A percentile compares a stretch with the other conserved stretches of the same genome.
These are phyloP conservation scores for Plebejus anna DNA, from an alignment of 2,888 invertebrate genomes.

Conservation along the genomic window DNA sequence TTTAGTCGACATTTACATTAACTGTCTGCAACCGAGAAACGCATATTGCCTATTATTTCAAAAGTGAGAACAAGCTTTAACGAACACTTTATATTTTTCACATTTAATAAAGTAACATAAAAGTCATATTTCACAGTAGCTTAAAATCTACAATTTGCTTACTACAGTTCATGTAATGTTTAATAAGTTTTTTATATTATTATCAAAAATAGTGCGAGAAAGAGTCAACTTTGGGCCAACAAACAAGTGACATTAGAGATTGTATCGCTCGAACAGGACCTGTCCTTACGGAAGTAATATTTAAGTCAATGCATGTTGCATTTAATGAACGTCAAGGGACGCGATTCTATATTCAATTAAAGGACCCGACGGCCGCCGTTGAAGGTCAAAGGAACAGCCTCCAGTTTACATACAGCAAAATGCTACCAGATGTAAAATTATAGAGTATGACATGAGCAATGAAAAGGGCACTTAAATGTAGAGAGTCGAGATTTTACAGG, in stretches of 20 bases:
- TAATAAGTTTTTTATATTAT: too few species aligned
- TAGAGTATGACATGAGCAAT: neutral
- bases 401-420: neutral
- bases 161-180: too few species aligned
- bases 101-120: too few species aligned
- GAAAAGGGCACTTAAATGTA: neutral
- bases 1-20: neutral
- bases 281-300: slow-evolving; percentile 5
- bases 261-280: neutral
- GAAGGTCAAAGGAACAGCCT: slow-evolving; percentile 10
- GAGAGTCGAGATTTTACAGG: neutral
- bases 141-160: too few species aligned
- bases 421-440: neutral
- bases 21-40: neutral
- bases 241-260: neutral
- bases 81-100: neutral
- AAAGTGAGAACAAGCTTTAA: neutral
- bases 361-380: neutral
- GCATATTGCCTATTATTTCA: neutral
- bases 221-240: neutral
- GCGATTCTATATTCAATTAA: slow-evolving; percentile 12
- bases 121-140: too few species aligned
- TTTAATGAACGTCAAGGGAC: slow-evolving; percentile 17
- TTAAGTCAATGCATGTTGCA: neutral
- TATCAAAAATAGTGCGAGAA: too few species aligned